phyloP scores from a whole-genome alignment of 2,113 vertebrate species.

The Egretta garzetta region DNA sequence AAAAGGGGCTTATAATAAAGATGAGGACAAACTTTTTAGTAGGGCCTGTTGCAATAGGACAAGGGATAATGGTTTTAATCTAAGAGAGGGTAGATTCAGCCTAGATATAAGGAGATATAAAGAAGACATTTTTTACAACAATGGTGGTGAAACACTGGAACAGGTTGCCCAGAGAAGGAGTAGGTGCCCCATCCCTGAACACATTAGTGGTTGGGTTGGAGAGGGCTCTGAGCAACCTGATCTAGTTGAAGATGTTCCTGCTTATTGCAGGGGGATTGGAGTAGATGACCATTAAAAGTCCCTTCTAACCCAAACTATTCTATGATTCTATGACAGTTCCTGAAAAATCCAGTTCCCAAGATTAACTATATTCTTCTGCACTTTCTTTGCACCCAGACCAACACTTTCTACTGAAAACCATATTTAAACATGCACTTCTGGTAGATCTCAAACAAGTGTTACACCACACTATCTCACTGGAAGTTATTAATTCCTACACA shows the following conservation, averaged over 20 bases:
- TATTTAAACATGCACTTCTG: not conserved
- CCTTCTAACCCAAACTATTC: not conserved
- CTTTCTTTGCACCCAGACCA: not conserved
- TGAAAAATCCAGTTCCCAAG: not conserved
- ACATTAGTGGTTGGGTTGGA: not conserved
- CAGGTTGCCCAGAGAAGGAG: not conserved
- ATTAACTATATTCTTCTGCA: not conserved
- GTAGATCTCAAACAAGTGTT: not conserved
- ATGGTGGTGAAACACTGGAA: not conserved
- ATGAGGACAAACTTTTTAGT: not conserved
- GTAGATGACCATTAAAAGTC: not conserved
- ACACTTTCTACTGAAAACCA: not conserved
- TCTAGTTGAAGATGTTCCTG: not conserved
- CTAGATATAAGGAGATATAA: not conserved
- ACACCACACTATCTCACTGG: not conserved
- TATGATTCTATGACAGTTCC: not conserved
- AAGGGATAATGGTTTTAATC: not conserved
- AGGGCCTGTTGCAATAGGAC: rapidly evolving
- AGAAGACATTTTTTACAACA: not conserved
- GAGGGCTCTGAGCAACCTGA: rapidly evolving
- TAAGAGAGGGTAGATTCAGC: not conserved
- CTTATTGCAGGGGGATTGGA: rapidly evolving
- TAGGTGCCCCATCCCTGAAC: not conserved
- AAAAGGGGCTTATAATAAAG: not conserved
- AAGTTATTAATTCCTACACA: not conserved